Base-by-base conservation (phyloP, 1,140 invertebrate genomes). In the Oryzaephilus surinamensis region DNA sequence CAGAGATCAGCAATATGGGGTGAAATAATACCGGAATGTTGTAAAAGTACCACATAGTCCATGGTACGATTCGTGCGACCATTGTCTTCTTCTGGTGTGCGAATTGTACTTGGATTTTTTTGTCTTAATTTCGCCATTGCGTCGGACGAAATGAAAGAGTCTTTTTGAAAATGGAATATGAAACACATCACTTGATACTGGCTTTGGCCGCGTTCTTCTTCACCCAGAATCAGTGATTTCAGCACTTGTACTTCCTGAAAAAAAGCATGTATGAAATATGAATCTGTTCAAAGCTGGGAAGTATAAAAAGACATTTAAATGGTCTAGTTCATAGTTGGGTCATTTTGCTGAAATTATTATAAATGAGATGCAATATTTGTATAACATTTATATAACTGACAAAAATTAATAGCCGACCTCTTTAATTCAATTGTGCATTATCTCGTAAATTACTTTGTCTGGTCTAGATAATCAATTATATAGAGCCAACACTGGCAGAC, bases 111-210 rank as follows among this genome's bases (percentile, higher is more conserved):
- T 6, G 70, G 71, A 62, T 72, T 73, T 55, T 83, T 89, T 71
- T 95, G 91, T 65, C 91, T 71, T n/a, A 96, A 64, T 65, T 95
- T 95, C n/a, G 89, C 83, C 86, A 97, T 95, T 11, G 91, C 91
- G 66, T 95, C 92, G 10, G 90, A 84, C 1, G 90, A 89, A 57
- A 96, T 95, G 58, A 95, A 95, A 50, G 93, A 86, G 52, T 88
- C 81, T 64, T 89, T 89, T 37, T 79, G 79, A 55, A 92, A 84
- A 57, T 89, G 83, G 46, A 81, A 84, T 1, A 94, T 76, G 63
- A 95, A 96, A 62, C 92, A 96, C 60, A 95, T 74, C 1, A 86
- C 84, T 67, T 94, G 89, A 60, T 85, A 86, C 50, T 88, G 84
- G 53, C 77, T 83, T 60, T 92, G 86, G 2, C 88, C 88, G 27